Base-by-base conservation (phyloP, 2,888 invertebrate genomes). In the Andrena camellia region DNA sequence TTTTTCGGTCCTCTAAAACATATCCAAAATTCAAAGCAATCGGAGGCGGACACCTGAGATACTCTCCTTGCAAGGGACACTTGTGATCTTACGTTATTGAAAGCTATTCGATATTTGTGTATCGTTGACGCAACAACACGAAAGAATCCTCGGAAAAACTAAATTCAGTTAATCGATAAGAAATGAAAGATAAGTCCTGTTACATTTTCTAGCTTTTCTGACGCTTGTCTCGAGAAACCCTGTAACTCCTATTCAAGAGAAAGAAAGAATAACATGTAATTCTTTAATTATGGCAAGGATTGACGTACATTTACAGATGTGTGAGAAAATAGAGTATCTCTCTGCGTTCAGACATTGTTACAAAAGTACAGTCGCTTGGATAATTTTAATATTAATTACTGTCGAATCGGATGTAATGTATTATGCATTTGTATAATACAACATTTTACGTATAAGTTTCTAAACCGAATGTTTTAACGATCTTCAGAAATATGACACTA, bases 331-430 rank as follows among this genome's bases (percentile, higher is more conserved):
- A 78, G 59, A 23, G 4, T 23, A 63, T 48, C n/a, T 79, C 48
- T 35, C 59, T 60, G 60, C 66, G 48, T 60, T 60, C 60, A 35
- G 52, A 54, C 42, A 79, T 62, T 54, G 52, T 64, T 33, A 48
- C 69, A 66, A 64, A 33, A 50, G 8, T 69, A 78, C 64, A 66
- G 26, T 67, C 67, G 72, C 67, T 72, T 69, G 54, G 68, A 80
- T 81, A 67, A 80, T 72, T 80, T 80, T 81, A 72, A 57, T 31
- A 54, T 81, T 81, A 57, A 79, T 79, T 81, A 52, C 79, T 62
- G 70, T 78, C 59, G 64, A 29, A 8, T 80, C 64, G 33, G 70
- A 52, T 64, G 67, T 33, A 67, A 70, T 42, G 68, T 81, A 60
- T 75, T 75, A 75, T 71, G 31, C 70, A 42, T 75, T 71, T 75